Evolutionary conservation across 2,113 vertebrate genomes (phyloP).

Genomic region (Trochalopteron elliotii): DNA sequence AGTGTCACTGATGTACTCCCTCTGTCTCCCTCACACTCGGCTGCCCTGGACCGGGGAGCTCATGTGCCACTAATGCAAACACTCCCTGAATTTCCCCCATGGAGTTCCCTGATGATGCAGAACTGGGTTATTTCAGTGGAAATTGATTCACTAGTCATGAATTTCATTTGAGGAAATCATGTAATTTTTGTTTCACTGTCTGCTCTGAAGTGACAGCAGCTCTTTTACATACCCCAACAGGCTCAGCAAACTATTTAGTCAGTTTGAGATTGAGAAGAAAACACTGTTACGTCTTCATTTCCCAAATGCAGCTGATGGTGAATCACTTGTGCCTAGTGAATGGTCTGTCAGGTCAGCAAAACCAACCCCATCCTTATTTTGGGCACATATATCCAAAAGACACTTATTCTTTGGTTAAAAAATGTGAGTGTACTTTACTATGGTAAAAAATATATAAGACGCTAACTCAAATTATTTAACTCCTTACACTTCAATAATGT

Average conservation of each 20-base stretch:
- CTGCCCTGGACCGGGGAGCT: not conserved
- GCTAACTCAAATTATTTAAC: not conserved
- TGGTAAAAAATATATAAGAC: not conserved
- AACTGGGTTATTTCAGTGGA: not conserved
- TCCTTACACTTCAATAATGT: not conserved
- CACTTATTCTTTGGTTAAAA: not conserved
- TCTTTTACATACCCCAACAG: not conserved
- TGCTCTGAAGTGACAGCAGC: not conserved
- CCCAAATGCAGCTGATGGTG: not conserved
- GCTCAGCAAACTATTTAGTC: not conserved
- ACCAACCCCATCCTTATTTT: not conserved
- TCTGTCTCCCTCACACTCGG: not conserved
- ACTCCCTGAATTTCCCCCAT: not conserved
- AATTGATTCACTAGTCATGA: not conserved
- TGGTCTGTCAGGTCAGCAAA: slow-evolving; percentile 3
- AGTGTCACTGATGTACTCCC: not conserved
- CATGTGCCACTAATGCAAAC: not conserved
- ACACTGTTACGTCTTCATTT: not conserved
- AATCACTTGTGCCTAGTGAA: not conserved
- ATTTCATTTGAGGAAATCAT: slow-evolving; percentile 1
- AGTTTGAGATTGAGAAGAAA: not conserved
- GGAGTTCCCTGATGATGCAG: slow-evolving; percentile 10
- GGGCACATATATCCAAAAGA: not conserved
- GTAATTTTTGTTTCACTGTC: not conserved
- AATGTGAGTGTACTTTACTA: not conserved